Evolutionary conservation across 2,113 vertebrate species (phyloP), one percentile per base, ranked within the genome.

Genomic region (Phoxinus phoxinus): DNA sequence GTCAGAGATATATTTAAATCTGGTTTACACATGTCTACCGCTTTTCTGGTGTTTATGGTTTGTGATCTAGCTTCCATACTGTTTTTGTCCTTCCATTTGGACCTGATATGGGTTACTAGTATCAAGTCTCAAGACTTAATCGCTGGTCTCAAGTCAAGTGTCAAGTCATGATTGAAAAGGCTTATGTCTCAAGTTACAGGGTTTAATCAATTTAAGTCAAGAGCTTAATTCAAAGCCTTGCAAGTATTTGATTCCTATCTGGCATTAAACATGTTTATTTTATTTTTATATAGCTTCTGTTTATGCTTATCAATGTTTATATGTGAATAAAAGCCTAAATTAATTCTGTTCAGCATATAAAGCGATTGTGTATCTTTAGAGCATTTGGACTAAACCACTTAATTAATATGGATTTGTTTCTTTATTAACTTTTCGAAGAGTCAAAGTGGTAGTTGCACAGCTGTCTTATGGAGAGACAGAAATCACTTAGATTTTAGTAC

Each of bases 101-200:
- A 74, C 27, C 41, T n/a, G 71, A 74, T 74, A 48, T 27, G 41
- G 71, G 71, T 17, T 44, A 23, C 35, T 63, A 10, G 35, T 80
- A 63, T 80, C 78, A 80, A 65, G 58, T 80, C 77, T 27, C 58
- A 44, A 61, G 77, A 13, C 53, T 76, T 59, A 78, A 78, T 59
- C 53, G 30, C 53, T 32, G 23, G 35, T 44, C 37, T 48, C n/a
- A 75, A 75, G 44, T 75, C 9, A 78, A 37, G 30, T 78, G 32
- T 65, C n/a, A 63, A 80, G 58, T 80, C 17, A 37, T 25, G 32
- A 61, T 25, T 53, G 32, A 79, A 79, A 61, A n/a, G 56, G 4
- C 69, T 72, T 21, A n/a, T 71, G 72, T 30, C 8, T 81, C 23
- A 46, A 63, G 78, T 81, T 81, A 3, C 78, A 81, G 37, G n/a